Evolutionary conservation across 2,888 invertebrate genomes (phyloP), one percentile per base, ranked within the genome.

Genomic region (Neuroscelio doddi): DNA sequence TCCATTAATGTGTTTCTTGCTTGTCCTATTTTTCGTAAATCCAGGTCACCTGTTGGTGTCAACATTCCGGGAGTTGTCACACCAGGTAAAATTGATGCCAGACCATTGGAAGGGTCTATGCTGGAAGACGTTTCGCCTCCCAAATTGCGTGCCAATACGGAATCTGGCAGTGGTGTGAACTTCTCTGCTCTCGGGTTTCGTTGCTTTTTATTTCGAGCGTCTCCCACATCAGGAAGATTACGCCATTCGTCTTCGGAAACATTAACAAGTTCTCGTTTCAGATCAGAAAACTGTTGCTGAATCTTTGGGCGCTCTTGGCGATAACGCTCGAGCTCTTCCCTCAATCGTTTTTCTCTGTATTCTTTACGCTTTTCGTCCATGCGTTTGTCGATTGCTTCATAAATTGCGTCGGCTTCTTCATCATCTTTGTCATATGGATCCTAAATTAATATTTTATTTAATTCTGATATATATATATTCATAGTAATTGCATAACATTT

Each of bases 401-500:
- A 99, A 73, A 99, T 97, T 7, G 95, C 94, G 87, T 99, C 99
- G 0, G 99, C 99, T 87, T 99, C 99, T 75, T 98, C 98, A 85
- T 99, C 99, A 85, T 99, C 99, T 88, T 99, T 98, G 82, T 99
- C 99, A 83, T 99, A 99, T 0, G 99, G 99, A 89, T 99, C 99
- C 88, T 89, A 65, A 24, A 68, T 44, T 24, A n/a, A n/a, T n/a
- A n/a, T n/a, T n/a, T n/a, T n/a, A n/a, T n/a, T n/a, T n/a, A n/a
- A n/a, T n/a, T n/a, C n/a, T n/a, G n/a, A n/a, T n/a, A 4, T 46
- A 21, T 0, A 14, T n/a, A n/a, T n/a, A n/a, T n/a, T n/a, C n/a
- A n/a, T n/a, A n/a, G n/a, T n/a, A n/a, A n/a, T n/a, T n/a, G n/a
- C n/a, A n/a, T n/a, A n/a, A n/a, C n/a, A n/a, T n/a, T n/a, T n/a